phyloP scores from a whole-genome alignment of 1,140 invertebrate species.

The Atta cephalotes region DNA sequence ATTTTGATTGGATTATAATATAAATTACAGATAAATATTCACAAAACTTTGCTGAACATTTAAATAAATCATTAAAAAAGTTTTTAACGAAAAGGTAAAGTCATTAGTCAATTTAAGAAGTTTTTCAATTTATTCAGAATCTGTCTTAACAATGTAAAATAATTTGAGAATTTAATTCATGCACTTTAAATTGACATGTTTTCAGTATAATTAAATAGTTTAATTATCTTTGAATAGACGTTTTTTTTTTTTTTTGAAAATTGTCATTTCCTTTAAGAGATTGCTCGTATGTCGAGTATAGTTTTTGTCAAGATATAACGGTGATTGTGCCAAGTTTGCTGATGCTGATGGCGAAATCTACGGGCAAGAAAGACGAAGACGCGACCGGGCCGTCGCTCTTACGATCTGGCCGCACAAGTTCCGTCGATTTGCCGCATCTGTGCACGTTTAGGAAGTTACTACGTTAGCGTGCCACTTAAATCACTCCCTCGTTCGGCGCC shows the following conservation, averaged over 20 bases:
- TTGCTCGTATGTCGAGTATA: background rate
- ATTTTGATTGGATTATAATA: background rate
- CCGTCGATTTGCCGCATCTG: constrained; percentile 86
- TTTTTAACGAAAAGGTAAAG: background rate
- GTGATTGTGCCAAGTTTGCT: constrained; percentile 13
- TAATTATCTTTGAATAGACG: background rate
- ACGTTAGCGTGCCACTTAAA: constrained; percentile 83
- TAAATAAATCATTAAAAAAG: background rate
- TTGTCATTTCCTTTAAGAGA: background rate
- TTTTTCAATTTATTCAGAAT: background rate
- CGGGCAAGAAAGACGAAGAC: constrained; percentile 62
- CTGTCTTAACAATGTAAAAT: background rate
- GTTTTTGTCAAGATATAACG: background rate
- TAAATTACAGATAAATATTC: background rate
- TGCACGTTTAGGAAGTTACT: constrained; percentile 82
- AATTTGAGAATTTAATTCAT: background rate
- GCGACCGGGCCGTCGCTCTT: constrained; percentile 65
- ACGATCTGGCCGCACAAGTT: constrained; percentile 82
- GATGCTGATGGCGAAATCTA: constrained; percentile 24
- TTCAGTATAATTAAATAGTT: background rate
- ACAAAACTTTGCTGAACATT: background rate
- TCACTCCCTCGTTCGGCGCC: constrained; percentile 77
- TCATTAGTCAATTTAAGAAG: background rate
- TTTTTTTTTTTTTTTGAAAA: background rate
- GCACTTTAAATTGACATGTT: background rate